Base-by-base conservation (phyloP, 1,140 invertebrate species). In the Aphelinus certus region DNA sequence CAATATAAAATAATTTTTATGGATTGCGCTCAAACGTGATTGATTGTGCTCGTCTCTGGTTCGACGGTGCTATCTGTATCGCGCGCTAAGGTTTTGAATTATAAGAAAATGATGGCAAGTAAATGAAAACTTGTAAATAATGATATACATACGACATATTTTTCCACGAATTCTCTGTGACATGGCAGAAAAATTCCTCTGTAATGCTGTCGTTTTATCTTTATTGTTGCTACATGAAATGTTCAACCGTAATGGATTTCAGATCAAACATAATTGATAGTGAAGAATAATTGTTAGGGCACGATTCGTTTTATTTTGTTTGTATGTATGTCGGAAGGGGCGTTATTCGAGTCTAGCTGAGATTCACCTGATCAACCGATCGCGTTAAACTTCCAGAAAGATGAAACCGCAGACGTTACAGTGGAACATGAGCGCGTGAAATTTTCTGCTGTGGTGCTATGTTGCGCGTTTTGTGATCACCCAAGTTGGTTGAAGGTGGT, bases 171-270 rank as follows among this genome's bases (percentile, higher is more conserved):
- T 43, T 66, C 66, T 73, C 5, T 7, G 66, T 73, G 60, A 66
- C 56, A 26, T 73, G 55, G 63, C 71, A 73, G 71, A 73, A 73
- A 62, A 55, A 45, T 73, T 73, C 55, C 57, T 68, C 64, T 73
- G 58, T 73, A 73, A 68, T 68, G 5, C 65, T 73, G 65, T 68
- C n/a, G 48, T 67, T 68, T 73, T 73, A 68, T 67, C 72, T 5
- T 73, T 51, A 2, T 2, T 64, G 63, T 73, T 73, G 7, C 57
- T 4, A 51, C 46, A 65, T 60, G 57, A 72, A 45, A 72, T 42
- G 53, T 57, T 72, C 9, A 65, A 62, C 53, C 7, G 49, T 63
- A 7, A 56, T 65, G 65, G 3, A 57, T 57, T 42, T 57, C 26
- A 26, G 26, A 26, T 26, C 26, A 26, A 26, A 26, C 26, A 26